Base-by-base conservation (phyloP, 2,888 invertebrate species). In the Agrochola litura region DNA sequence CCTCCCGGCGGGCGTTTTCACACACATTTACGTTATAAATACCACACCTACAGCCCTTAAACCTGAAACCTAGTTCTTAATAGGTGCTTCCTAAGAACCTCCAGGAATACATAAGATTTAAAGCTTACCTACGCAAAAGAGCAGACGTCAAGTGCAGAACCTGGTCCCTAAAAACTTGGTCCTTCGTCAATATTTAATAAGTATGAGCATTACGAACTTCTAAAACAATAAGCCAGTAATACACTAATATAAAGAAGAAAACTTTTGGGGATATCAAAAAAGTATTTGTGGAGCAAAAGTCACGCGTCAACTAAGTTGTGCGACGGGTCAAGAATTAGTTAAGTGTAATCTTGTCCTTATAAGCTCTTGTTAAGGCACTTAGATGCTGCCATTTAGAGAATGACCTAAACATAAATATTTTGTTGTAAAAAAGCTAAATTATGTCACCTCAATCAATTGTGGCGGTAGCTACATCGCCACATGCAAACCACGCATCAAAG, bases 201-300 rank as follows among this genome's bases (percentile, higher is more conserved):
- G 58, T 19, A 58, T 54, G 49, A 56, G 41, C 6, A 14, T 81
- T 63, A 63, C 2, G 30, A 65, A 82, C 60, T 77, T 70, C 41
- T 49, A 9, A 49, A 66, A 19, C 64, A 82, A 67, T 82, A 76
- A 79, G 67, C 60, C 30, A n/a, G 30, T 70, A 64, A 64, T 56
- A 74, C 30, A 74, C 41, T 22, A n/a, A 43, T 71, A 37, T 25
- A 14, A 43, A 56, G 54, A 46, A 61, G 37, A 46, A 22, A 81
- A 46, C n/a, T 80, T 76, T 69, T n/a, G n/a, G 37, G 16, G 37
- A 69, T 80, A 81, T 79, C 58, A 61, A 66, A 80, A 54, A 77
- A 66, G 71, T 77, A 70, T 82, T 60, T 65, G 25, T 25, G 6
- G 49, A 71, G 65, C 25, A 16, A 56, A 37, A 46, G 81, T 52